These are phyloP conservation scores for Morpho deidamia DNA, from an alignment of 2,888 invertebrate genomes.

Conservation along the genomic window DNA sequence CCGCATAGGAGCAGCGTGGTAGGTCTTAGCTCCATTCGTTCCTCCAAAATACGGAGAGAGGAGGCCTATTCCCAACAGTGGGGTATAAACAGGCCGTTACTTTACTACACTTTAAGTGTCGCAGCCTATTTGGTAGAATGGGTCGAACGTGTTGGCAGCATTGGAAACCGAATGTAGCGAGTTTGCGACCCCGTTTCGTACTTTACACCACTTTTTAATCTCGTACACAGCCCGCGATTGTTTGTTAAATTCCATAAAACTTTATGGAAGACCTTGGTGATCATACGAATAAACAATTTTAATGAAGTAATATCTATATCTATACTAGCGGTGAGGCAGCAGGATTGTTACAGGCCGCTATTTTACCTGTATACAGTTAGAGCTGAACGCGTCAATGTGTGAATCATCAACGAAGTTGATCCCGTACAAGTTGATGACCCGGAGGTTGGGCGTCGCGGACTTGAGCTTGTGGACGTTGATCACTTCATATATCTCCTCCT, in stretches of 20 bases:
- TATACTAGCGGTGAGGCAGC: no score
- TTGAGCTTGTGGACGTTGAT: slow-evolving; percentile 99
- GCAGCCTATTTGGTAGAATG: slow-evolving; percentile 31
- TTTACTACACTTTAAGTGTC: no score
- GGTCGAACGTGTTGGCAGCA: slow-evolving; percentile 34
- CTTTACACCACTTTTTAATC: slow-evolving; percentile 46
- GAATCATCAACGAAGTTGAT: slow-evolving; percentile 99
- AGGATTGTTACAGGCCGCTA: no score
- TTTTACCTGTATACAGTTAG: slow-evolving; percentile 95
- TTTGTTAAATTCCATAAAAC: slow-evolving; percentile 6
- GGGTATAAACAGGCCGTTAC: no score
- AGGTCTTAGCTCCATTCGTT: no score
- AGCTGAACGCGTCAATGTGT: slow-evolving; percentile 98
- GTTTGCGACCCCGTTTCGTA: slow-evolving; percentile 56
- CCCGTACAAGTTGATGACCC: slow-evolving; percentile 98
- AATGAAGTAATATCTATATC: no score
- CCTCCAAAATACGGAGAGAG: no score
- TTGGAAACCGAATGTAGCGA: slow-evolving; percentile 47
- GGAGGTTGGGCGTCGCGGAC: slow-evolving; percentile 97
- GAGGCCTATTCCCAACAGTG: no score
- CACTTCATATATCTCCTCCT: slow-evolving; percentile 99
- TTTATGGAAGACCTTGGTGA: slow-evolving; percentile 1
- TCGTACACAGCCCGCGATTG: slow-evolving; percentile 10
- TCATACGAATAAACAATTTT: no score
- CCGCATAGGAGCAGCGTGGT: no score